Evolutionary conservation across 2,113 vertebrate genomes (phyloP).

Genomic region (Rana temporaria): DNA sequence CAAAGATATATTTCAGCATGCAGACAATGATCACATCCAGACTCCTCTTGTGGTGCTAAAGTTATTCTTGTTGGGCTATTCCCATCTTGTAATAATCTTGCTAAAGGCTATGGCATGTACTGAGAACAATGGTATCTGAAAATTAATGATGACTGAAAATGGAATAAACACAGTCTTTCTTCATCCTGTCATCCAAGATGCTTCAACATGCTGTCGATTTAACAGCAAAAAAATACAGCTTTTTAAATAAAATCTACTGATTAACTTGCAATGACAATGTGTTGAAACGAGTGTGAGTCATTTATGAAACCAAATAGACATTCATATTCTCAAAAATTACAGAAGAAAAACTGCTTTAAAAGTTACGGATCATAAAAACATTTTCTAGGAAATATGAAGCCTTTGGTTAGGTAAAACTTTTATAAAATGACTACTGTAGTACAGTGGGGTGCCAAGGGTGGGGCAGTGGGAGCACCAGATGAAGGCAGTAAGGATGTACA

Average conservation of each 20-base stretch:
- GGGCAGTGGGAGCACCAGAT: no score
- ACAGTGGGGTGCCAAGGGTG: no score
- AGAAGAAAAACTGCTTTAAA: not conserved
- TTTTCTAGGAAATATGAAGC: not conserved
- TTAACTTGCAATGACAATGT: constrained; percentile 30
- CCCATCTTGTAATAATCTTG: not conserved
- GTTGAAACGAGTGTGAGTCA: constrained; percentile 36
- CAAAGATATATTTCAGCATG: no score
- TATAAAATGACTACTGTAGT: no score
- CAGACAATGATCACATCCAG: constrained; percentile 29
- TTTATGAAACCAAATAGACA: constrained; percentile 15
- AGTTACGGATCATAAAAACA: no score
- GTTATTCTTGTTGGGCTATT: not conserved
- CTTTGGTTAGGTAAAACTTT: not conserved
- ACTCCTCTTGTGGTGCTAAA: not conserved
- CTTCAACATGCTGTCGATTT: not conserved
- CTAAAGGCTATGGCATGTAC: not conserved
- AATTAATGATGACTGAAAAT: constrained; percentile 5
- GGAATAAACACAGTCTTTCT: constrained; percentile 5
- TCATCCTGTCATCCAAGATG: not conserved
- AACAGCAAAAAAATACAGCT: not conserved
- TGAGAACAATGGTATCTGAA: constrained; percentile 16
- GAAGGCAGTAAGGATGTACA: no score
- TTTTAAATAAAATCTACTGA: not conserved
- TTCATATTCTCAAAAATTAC: constrained; percentile 9